Evolutionary conservation across 2,113 vertebrate species (phyloP), one percentile per base, ranked within the genome.

Genomic region (Trichomycterus rosablanca): DNA sequence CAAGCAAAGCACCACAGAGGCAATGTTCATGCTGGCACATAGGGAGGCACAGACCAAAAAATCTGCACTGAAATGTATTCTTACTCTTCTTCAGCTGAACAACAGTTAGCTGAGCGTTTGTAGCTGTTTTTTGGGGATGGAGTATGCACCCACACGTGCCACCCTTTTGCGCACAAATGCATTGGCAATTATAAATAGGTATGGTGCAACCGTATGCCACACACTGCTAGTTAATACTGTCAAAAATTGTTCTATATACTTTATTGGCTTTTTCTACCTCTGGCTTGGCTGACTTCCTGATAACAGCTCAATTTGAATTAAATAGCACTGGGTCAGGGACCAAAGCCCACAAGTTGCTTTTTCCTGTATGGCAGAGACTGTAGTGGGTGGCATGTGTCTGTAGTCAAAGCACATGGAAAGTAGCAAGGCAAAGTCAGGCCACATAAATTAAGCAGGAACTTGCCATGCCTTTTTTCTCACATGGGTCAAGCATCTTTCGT

Each of bases 351-450:
- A 2, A 5, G 16, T 42, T 61, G 57, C 24, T 50, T 46, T 42
- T 71, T 68, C 70, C 57, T 64, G 56, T 63, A 62, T 28, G 57
- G 14, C 45, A 49, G 56, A 58, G 42, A 49, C 8, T 43, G n/a
- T 42, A 24, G 53, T 46, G 57, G 37, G 59, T 43, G 67, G 34
- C 6, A 34, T 74, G 56, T 63, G 69, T 70, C 58, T 45, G n/a
- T 71, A 76, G 67, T 66, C 64, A 76, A 76, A 74, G 54, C 69
- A 76, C 72, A 78, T 73, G 74, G 64, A 76, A 76, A 78, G 63
- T 61, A 74, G 72, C 1, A 15, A 15, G 58, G 28, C 26, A 22
- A 37, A 63, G 34, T n/a, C 23, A 52, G 64, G 70, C 16, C 44
- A 64, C 56, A 57, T 57, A 26, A 51, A 37, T 63, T 28, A 24